Evolutionary conservation across 1,140 invertebrate species (phyloP), one percentile per base, ranked within the genome.

Genomic region (Melitaea cinxia): DNA sequence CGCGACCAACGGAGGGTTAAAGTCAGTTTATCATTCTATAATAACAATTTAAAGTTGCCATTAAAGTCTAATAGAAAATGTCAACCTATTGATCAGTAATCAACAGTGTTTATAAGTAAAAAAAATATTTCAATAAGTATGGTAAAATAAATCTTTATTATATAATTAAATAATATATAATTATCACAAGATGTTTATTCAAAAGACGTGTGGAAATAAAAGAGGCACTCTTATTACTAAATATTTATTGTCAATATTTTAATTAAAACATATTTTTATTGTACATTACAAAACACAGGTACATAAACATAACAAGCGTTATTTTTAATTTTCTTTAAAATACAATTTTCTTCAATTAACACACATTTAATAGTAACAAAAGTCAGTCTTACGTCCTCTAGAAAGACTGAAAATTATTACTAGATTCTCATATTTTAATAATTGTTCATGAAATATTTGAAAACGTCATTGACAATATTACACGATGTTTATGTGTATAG

Each of bases 371-470:
- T 24, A 15, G 35, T 54, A 71, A 75, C 57, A 72, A 75, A 33
- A 59, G 58, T 75, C 77, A 81, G 74, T 74, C 78, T 78, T 78
- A 53, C 71, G 78, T 81, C 78, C 76, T 77, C 65, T 17, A 47
- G 21, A 55, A 77, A 78, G 78, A 77, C 78, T 73, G 71, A 76
- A 65, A 70, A 74, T 78, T 76, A 74, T 76, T 65, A 69, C 30
- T 9, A 49, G 39, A 57, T 28, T 52, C 54, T 42, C 19, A 28
- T 53, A 37, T 56, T 19, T 52, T 53, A 17, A 21, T 12, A 39
- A 39, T 63, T 45, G 30, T 47, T 55, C 35, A 26, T 63, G 37
- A 61, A 42, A 30, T 33, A 24, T 7, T 47, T 42, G 17, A 5
- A 7, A 7, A 10, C 26, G 37, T 14, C 15, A 39, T 4, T 39